These are phyloP conservation scores for Bambusicola thoracicus DNA, from an alignment of 2,113 vertebrate species.

Conservation along the genomic window DNA sequence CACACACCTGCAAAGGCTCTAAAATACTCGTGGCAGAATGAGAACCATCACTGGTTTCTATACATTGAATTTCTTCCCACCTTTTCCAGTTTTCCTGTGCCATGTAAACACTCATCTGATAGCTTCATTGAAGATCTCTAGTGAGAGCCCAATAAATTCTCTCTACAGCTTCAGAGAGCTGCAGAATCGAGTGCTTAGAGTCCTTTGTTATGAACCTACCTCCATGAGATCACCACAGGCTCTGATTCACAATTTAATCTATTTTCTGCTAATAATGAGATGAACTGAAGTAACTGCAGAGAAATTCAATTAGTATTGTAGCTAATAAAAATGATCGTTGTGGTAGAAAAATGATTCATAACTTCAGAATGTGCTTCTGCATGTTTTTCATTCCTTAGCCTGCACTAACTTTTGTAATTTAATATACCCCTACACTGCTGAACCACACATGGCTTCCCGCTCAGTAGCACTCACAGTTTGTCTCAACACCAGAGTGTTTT, in stretches of 20 bases:
- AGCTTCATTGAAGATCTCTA: neutral
- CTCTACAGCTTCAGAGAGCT: neutral
- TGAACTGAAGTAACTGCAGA: conserved; percentile 49
- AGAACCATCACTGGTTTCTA: neutral
- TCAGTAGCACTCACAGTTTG: neutral
- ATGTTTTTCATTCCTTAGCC: conserved; percentile 57
- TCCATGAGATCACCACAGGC: conserved; percentile 34
- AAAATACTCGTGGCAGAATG: neutral
- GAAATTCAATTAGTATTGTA: conserved; percentile 55
- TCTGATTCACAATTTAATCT: conserved; percentile 46
- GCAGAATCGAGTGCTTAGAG: neutral
- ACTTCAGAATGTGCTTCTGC: conserved; percentile 52
- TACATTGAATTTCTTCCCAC: neutral
- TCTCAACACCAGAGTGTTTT: neutral
- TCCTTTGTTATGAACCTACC: neutral
- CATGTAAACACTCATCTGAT: neutral
- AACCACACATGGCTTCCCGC: neutral
- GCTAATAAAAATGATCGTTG: conserved; percentile 56
- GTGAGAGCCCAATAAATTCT: neutral
- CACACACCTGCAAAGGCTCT: rapidly evolving
- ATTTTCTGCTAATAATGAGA: conserved; percentile 54
- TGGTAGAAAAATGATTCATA: conserved; percentile 46
- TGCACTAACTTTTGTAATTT: neutral
- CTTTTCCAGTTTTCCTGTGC: neutral
- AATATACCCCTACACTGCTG: neutral